A percentile compares a stretch with the other conserved stretches of the same genome.
phyloP scores from a whole-genome alignment of 2,797 vertebrate species.

The Cynopterus sphinx region DNA sequence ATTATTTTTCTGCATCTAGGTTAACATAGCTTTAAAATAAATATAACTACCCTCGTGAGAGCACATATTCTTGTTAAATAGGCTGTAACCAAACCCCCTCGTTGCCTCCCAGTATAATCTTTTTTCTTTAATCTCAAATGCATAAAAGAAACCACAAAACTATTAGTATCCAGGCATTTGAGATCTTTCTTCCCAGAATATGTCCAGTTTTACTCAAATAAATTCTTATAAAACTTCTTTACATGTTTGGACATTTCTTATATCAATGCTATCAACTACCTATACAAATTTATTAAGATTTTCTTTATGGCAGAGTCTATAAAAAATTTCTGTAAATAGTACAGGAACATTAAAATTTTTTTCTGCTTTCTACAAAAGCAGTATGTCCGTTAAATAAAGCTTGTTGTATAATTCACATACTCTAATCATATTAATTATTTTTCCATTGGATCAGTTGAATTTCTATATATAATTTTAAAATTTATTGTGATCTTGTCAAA shows the following conservation, averaged over 20 bases:
- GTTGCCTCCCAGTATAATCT: not conserved
- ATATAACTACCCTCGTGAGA: not conserved
- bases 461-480: not conserved
- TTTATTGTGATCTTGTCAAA: not conserved
- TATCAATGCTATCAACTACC: not conserved
- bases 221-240: not conserved
- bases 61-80: not conserved
- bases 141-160: not conserved
- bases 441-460: not conserved
- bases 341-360: not conserved
- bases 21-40: not conserved
- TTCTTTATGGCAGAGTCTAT: not conserved
- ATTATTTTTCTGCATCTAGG: not conserved
- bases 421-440: not conserved
- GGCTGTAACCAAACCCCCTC: no score
- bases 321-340: not conserved
- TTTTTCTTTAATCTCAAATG: not conserved
- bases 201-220: not conserved
- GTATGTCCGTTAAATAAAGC: not conserved
- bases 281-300: not conserved
- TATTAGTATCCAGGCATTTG: not conserved
- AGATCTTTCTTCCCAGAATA: not conserved
- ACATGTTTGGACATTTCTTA: not conserved
- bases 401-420: not conserved
- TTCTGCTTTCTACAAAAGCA: not conserved